Base-by-base conservation (phyloP, 2,888 invertebrate genomes). In the Cantharis nigra region DNA sequence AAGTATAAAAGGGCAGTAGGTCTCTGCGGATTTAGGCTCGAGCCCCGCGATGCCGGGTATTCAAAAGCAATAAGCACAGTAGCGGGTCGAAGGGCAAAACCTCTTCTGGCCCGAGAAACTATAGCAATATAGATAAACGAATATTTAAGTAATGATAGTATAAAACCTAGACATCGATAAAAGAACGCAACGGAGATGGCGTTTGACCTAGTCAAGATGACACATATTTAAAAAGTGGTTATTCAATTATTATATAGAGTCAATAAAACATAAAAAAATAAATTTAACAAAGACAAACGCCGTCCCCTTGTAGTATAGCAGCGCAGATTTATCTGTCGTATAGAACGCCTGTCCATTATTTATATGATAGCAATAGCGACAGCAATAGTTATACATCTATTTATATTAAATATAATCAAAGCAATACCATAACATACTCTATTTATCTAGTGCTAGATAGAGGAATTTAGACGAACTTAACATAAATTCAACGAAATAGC, bases 51-150 rank as follows among this genome's bases (percentile, higher is more conserved):
- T 87, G 88, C 88, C 88, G 87, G 88, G 89, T 89, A 89, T 89
- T 89, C 89, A 87, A 88, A 89, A 89, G 89, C 89, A 89, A 89
- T 89, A 89, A 87, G 86, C 86, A 86, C 86, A 87, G 88, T 88
- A 88, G 87, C 85, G 85, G 86, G 81, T 77, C 77, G 76, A 78
- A 78, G 79, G 78, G 63, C 16, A 75, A 28, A 74, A 62, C 70
- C 83, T 85, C 78, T 77, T 82, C 78, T 81, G 26, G 26, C 84
- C 85, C 86, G 87, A 86, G 85, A 86, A 88, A 86, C 86, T 85
- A 88, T 88, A 89, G 88, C 88, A 89, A 89, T 89, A 89, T 88
- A 86, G 86, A 86, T 81, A 79, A 86, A 87, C 86, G 86, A 87
- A 85, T 81, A 85, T 84, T 77, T 79, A 82, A 80, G 78, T 80